Evolutionary conservation across 2,797 vertebrate genomes (phyloP).

Genomic region (Arctocebus calabarensis): DNA sequence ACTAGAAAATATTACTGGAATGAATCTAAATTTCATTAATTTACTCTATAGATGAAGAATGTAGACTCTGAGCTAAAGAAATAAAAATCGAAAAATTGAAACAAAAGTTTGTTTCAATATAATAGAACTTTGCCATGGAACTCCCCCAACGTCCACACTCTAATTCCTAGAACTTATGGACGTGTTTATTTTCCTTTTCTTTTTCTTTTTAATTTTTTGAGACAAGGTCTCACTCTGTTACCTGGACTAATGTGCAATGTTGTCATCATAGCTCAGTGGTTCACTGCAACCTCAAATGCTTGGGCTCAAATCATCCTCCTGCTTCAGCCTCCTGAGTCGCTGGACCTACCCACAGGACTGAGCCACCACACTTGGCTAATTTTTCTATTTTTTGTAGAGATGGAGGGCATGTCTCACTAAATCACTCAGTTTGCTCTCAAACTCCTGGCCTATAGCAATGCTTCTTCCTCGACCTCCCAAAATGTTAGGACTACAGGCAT

Average conservation of each 20-base stretch:
- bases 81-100: constrained; percentile 63
- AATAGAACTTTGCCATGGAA: background rate
- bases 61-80: constrained; percentile 33
- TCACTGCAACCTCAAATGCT: background rate
- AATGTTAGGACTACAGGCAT: background rate
- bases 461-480: background rate
- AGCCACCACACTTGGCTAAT: background rate
- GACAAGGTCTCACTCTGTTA: background rate
- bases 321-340: background rate
- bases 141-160: background rate
- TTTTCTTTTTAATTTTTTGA: background rate
- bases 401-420: background rate
- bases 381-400: background rate
- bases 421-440: background rate
- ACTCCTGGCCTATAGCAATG: background rate
- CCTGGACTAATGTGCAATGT: background rate
- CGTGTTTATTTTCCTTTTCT: background rate
- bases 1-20: background rate
- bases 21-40: constrained; percentile 4
- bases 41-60: background rate
- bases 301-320: background rate
- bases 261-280: background rate
- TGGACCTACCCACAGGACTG: background rate
- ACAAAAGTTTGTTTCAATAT: background rate
- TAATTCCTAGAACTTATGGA: background rate